These are phyloP conservation scores for Prietella phreatophila DNA, from an alignment of 2,113 vertebrate species.

Conservation along the genomic window DNA sequence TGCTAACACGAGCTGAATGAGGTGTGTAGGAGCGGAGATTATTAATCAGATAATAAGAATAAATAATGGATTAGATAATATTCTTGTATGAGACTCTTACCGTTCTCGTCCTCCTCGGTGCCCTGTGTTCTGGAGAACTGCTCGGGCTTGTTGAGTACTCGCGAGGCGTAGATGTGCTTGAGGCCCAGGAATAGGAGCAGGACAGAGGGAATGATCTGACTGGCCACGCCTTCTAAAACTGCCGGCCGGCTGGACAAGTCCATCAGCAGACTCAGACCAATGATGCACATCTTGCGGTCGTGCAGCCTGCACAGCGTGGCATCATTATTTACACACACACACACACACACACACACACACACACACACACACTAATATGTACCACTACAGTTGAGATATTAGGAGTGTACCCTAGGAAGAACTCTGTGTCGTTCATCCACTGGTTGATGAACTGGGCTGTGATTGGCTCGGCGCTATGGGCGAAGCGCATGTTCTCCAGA, in stretches of 20 bases:
- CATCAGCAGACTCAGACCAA: slow-evolving; percentile 91
- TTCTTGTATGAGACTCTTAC: slow-evolving; percentile 65
- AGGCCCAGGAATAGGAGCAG: slow-evolving; percentile 94
- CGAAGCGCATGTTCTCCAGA: slow-evolving; percentile 88
- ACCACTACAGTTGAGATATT: not conserved
- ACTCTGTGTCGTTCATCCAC: slow-evolving; percentile 97
- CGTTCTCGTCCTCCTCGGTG: slow-evolving; percentile 85
- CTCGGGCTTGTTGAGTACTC: slow-evolving; percentile 79
- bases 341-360: not conserved
- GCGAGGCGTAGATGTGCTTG: slow-evolving; percentile 87
- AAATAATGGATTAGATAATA: not conserved
- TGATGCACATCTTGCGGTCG: slow-evolving; percentile 97
- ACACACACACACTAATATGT: not conserved
- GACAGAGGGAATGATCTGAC: slow-evolving; percentile 89
- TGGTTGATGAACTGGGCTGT: slow-evolving; percentile 97
- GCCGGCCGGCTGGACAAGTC: slow-evolving; percentile 85
- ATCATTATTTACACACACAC: not conserved
- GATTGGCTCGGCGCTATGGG: slow-evolving; percentile 87
- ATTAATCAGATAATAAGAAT: not conserved
- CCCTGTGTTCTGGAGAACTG: slow-evolving; percentile 71
- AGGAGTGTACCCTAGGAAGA: slow-evolving; percentile 86
- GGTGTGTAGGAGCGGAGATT: not conserved
- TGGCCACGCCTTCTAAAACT: slow-evolving; percentile 80
- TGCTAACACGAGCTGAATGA: not conserved
- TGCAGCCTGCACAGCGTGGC: slow-evolving; percentile 78